Base-by-base conservation (phyloP, 2,797 vertebrate species). In the Lutjanus argentimaculatus region DNA sequence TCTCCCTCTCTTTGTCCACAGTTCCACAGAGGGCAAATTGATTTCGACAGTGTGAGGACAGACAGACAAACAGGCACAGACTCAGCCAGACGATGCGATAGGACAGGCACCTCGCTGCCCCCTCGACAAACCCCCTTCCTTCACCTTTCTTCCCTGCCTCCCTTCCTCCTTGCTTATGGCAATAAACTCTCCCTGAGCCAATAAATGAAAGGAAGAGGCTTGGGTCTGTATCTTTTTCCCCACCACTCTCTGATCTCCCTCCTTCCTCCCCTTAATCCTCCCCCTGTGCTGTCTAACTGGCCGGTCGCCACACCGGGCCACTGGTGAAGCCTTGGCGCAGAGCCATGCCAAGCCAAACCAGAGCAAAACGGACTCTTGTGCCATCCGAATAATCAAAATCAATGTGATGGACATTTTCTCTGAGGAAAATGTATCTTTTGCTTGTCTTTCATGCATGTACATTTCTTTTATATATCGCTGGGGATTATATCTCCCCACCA, bases 41-140 rank as follows among this genome's bases (percentile, higher is more conserved):
- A 99, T 99, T 95, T 99, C 98, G 67, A 99, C 98, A 93, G 98
- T 99, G 96, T 99, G 98, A 99, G 96, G 96, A 96, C 94, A 95
- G 91, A 95, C 92, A 86, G 89, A 88, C 91, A 90, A 90, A 93
- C 95, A 94, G 66, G 72, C 80, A 88, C 86, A 87, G 90, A 96
- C 94, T 85, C 83, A 90, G 93, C 96, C 85, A 84, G 83, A 80
- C 71, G 89, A 75, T 85, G 86, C 57, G 77, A 82, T 88, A 90
- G 81, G 90, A 88, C 87, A 85, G 80, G 66, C 79, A 67, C 83
- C 83, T 68, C 12, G 55, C 64, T 42, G 77, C 74, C 71, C 55
- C 55, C 77, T 73, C 63, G 59, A 19, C 77, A 65, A 81, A 70
- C 82, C 72, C 25, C 71, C 56, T 16, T 10, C 53, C 22, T 61